Base-by-base conservation (phyloP, 2,797 vertebrate genomes). In the Anguilla pacifica region DNA sequence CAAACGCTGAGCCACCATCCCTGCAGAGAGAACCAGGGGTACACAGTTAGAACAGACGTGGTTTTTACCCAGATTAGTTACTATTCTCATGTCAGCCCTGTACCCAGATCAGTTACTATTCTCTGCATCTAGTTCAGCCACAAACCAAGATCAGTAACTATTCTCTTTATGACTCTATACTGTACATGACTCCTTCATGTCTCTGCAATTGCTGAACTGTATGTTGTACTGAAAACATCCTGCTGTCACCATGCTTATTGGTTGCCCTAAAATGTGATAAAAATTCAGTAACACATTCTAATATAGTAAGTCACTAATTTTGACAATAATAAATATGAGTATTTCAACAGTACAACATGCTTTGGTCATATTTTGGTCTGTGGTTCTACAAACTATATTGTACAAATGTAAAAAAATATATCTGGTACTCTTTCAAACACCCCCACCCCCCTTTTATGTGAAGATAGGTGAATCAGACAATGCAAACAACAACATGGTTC, bases 1-100 rank as follows among this genome's bases (percentile, higher is more conserved):
- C 86, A 98, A 94, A 85, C 98, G 97, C 93, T 99, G 98, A 87
- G 97, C 96, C 0, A 97, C 94, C 82, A 98, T 98, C 0, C 97
- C 97, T 97, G 91, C 0, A 57, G 86, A 88, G 28, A 86, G 79
- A 57, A 77, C n/a, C 39, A 82, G 70, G 86, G 43, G 3, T 28
- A 57, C 25, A 67, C 64, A 67, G 22, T 28, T 67, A 57, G 15
- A 57, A 57, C 55, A 57, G 13, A 3, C 3, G 55, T 19, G 55
- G 85, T 55, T 51, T 74, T n/a, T 86, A 86, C 72, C 6, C 35
- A 39, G 53, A 81, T 82, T 25, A 17, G 35, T 61, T 81, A 86
- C 28, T 28, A 55, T 17, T 15, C 53, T 81, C 31, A 82, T n/a
- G 49, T 82, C 22, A 49, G 46, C 39, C 43, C 79, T 82, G 31